phyloP scores from a whole-genome alignment of 2,113 vertebrate species.

The Sialia sialis region DNA sequence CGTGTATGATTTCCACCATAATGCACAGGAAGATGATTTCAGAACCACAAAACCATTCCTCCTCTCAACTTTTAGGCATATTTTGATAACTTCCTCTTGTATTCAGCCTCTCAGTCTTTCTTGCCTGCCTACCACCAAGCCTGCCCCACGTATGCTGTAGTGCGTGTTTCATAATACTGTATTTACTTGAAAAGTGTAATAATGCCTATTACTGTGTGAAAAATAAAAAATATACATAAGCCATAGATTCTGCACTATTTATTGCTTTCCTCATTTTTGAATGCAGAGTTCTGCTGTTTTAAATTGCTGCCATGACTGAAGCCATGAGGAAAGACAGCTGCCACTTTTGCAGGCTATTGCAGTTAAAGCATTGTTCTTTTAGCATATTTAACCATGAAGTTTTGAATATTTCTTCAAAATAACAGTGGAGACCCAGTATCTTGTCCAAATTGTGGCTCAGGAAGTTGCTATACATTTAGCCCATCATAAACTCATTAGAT shows the following conservation, averaged over 20 bases:
- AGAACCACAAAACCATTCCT: background rate
- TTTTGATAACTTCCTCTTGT: background rate
- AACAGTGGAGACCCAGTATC: background rate
- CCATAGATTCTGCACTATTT: background rate
- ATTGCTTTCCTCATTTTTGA: background rate
- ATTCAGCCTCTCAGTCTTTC: background rate
- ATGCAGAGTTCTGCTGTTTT: background rate
- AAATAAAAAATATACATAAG: background rate
- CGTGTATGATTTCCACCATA: background rate
- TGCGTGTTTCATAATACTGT: background rate
- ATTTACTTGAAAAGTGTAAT: background rate
- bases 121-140: background rate
- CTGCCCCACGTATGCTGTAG: background rate
- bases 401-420: background rate
- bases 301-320: background rate
- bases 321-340: accelerated
- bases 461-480: background rate
- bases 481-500: background rate
- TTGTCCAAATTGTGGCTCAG: background rate
- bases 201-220: background rate
- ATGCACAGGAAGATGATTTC: background rate
- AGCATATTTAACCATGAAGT: background rate
- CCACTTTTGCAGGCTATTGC: background rate
- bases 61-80: background rate
- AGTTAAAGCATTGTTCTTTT: background rate